Evolutionary conservation across 2,113 vertebrate species (phyloP).

Genomic region (Gambusia holbrooki): DNA sequence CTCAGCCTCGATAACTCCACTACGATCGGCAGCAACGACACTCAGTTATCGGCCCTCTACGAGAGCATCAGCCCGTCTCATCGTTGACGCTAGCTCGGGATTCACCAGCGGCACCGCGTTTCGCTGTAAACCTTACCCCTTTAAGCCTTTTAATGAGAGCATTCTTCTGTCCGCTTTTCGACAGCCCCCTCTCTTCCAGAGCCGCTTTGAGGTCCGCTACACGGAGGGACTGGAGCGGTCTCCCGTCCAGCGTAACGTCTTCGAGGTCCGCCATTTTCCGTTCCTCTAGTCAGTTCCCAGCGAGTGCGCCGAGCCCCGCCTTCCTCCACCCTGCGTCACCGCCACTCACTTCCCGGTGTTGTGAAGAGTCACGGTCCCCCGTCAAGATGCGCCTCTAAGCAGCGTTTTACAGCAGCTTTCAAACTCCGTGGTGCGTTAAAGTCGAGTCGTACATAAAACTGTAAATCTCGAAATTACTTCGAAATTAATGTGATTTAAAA

Average conservation of each 20-base stretch:
- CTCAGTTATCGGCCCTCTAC: conserved; percentile 72
- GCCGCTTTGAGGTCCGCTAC: conserved; percentile 92
- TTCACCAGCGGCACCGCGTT: conserved; percentile 8
- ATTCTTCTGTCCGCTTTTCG: conserved; percentile 93
- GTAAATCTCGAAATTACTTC: too few species aligned
- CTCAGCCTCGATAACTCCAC: conserved; percentile 34
- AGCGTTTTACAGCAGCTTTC: too few species aligned
- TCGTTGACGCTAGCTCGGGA: conserved; percentile 46
- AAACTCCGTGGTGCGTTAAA: too few species aligned
- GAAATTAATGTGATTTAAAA: too few species aligned
- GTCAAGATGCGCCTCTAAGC: too few species aligned
- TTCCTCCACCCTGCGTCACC: conserved; percentile 63
- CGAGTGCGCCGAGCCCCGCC: conserved; percentile 72
- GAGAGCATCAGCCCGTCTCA: conserved; percentile 73
- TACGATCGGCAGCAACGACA: conserved; percentile 44
- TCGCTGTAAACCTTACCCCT: conserved; percentile 83
- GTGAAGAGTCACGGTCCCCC: too few species aligned
- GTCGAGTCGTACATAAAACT: too few species aligned
- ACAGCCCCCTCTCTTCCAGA: conserved; percentile 88
- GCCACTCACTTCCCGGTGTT: conserved; percentile 38
- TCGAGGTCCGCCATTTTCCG: conserved; percentile 96
- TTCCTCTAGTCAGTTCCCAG: conserved; percentile 78
- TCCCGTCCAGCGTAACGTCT: conserved; percentile 96
- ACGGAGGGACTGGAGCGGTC: conserved; percentile 91
- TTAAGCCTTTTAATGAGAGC: conserved; percentile 91